A percentile compares a stretch with the other conserved stretches of the same genome.
phyloP scores from a whole-genome alignment of 2,888 invertebrate species.

The Himalopsyche japonica region DNA sequence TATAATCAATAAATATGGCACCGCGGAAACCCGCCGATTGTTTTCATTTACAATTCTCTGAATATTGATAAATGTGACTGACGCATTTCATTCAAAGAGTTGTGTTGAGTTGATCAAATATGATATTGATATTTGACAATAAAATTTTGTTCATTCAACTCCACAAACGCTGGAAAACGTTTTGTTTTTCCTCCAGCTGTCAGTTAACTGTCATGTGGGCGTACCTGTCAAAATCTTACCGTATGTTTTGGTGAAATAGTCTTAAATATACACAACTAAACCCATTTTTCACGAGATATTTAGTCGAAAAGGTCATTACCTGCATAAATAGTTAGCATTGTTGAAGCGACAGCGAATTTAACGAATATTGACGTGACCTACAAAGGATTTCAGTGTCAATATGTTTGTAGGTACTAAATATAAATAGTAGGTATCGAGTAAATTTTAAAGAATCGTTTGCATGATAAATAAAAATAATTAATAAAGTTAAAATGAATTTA shows the following conservation, averaged over 20 bases:
- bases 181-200: conserved; percentile 8
- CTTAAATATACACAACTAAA: background rate
- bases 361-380: background rate
- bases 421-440: too few species aligned
- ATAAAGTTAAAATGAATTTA: too few species aligned
- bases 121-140: background rate
- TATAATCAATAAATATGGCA: conserved; percentile 42
- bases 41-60: background rate
- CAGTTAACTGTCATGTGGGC: conserved; percentile 39
- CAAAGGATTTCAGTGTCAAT: too few species aligned
- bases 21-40: background rate
- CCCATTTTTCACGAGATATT: background rate
- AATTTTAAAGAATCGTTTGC: too few species aligned
- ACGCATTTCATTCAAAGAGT: background rate
- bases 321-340: too few species aligned
- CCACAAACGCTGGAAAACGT: background rate
- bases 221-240: conserved; percentile 40
- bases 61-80: background rate
- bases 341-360: background rate
- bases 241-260: conserved; percentile 20
- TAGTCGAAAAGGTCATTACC: background rate
- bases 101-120: background rate
- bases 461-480: too few species aligned
- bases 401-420: too few species aligned
- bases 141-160: background rate